Percentiles rank a stretch among this genome's conserved stretches.
phyloP scores from a whole-genome alignment of 2,113 vertebrate genomes.

The Lutjanus erythropterus region DNA sequence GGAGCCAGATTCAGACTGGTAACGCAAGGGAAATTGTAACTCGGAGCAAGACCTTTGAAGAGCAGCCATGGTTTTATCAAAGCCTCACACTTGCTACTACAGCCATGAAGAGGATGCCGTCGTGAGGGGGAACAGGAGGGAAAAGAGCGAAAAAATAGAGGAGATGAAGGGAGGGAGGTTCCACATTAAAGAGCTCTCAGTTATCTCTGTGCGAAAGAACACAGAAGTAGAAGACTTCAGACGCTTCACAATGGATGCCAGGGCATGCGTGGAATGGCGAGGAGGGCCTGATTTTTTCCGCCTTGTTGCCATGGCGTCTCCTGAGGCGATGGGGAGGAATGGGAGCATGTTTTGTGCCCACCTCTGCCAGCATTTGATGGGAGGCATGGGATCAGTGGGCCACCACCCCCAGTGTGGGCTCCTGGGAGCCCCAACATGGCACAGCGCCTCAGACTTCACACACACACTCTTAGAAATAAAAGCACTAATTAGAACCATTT shows the following conservation, averaged over 20 bases:
- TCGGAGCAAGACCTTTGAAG: slow-evolving; percentile 61
- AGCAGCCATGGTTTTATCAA: slow-evolving; percentile 58
- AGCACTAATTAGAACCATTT: no score
- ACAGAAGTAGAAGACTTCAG: slow-evolving; percentile 54
- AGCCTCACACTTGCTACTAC: slow-evolving; percentile 52
- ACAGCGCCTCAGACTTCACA: slow-evolving; percentile 34
- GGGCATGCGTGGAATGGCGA: slow-evolving; percentile 83
- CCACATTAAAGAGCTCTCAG: slow-evolving; percentile 62
- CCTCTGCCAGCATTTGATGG: slow-evolving; percentile 65
- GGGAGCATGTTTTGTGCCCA: slow-evolving; percentile 77
- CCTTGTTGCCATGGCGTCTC: slow-evolving; percentile 87
- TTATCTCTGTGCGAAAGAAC: slow-evolving; percentile 68
- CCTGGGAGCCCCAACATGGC: slow-evolving; percentile 46
- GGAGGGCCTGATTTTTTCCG: slow-evolving; percentile 74
- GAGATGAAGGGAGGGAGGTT: slow-evolving; percentile 51
- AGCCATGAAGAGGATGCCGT: slow-evolving; percentile 46
- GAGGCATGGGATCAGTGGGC: slow-evolving; percentile 51
- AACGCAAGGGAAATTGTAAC: slow-evolving; percentile 42
- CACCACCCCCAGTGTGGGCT: slow-evolving; percentile 35
- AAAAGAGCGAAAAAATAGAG: slow-evolving; percentile 24
- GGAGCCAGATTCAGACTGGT: slow-evolving; percentile 22
- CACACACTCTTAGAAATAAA: no score
- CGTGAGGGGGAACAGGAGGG: slow-evolving; percentile 32
- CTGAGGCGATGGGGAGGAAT: slow-evolving; percentile 78
- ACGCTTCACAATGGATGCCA: slow-evolving; percentile 81